These are phyloP conservation scores for Venustaconcha ellipsiformis DNA, from an alignment of 1,140 invertebrate species.

Conservation along the genomic window DNA sequence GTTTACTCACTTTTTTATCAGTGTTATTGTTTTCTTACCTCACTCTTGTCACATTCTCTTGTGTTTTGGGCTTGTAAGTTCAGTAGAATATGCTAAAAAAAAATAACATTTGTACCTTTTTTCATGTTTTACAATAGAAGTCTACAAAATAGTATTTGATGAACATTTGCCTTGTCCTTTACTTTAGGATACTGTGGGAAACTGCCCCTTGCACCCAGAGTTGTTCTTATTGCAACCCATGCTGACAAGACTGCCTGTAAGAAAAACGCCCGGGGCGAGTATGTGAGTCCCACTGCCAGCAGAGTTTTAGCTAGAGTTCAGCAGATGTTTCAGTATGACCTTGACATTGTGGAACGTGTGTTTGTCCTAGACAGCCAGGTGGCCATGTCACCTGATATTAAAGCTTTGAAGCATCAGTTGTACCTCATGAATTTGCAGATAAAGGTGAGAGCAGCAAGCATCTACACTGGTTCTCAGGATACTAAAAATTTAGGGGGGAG, in stretches of 20 bases:
- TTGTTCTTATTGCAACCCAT: constrained; percentile 79
- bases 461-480: no score
- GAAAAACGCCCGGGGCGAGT: constrained; percentile 73
- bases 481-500: no score
- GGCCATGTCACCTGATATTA: constrained; percentile 74
- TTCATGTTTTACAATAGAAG: no score
- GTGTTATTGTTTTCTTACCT: no score
- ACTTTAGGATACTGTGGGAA: constrained; percentile 73
- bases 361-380: constrained; percentile 76
- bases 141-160: neutral
- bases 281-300: constrained; percentile 73
- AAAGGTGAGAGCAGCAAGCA: no score
- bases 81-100: no score
- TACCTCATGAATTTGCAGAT: constrained; percentile 19
- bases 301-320: constrained; percentile 71
- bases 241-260: constrained; percentile 73
- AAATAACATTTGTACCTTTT: no score
- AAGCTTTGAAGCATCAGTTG: constrained; percentile 73
- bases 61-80: no score
- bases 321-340: constrained; percentile 71
- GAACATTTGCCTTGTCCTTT: constrained; percentile 1
- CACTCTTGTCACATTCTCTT: no score
- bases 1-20: no score
- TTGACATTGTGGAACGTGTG: constrained; percentile 73
- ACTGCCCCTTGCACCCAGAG: constrained; percentile 69